phyloP scores from a whole-genome alignment of 2,797 vertebrate genomes.

The Oreochromis grahami region DNA sequence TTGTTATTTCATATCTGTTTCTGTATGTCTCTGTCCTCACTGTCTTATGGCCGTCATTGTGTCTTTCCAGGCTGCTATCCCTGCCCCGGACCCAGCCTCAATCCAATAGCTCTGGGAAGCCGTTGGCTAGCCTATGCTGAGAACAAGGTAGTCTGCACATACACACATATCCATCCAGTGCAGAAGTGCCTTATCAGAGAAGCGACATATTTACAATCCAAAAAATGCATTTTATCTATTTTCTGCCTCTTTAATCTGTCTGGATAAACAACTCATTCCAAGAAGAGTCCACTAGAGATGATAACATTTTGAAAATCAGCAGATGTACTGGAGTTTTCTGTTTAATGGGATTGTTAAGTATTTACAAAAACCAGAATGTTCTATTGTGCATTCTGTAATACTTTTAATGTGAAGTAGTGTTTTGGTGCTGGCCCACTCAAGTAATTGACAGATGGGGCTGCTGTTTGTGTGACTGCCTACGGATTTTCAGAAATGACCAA shows the following conservation, averaged over 20 bases:
- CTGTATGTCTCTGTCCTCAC: neutral
- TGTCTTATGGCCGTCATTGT: neutral
- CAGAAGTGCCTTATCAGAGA: conserved; percentile 38
- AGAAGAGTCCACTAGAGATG: conserved; percentile 60
- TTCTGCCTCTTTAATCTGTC: conserved; percentile 56
- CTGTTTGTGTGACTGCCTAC: conserved; percentile 52
- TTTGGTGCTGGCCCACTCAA: conserved; percentile 46
- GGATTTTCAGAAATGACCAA: conserved; percentile 57
- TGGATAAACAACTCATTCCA: conserved; percentile 62
- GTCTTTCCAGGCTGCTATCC: conserved; percentile 90
- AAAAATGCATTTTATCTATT: conserved; percentile 58
- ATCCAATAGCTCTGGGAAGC: conserved; percentile 93
- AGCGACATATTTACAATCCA: conserved; percentile 58
- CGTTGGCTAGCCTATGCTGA: conserved; percentile 98
- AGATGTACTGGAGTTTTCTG: conserved; percentile 49
- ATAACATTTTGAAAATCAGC: conserved; percentile 65
- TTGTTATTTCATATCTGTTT: neutral
- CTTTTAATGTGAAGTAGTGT: conserved; percentile 61
- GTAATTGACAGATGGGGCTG: conserved; percentile 73
- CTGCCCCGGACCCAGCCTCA: conserved; percentile 95
- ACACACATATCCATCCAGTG: conserved; percentile 1
- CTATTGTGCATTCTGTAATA: conserved; percentile 31
- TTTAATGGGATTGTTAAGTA: conserved; percentile 69
- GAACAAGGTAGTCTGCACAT: conserved; percentile 87
- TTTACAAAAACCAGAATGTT: conserved; percentile 53